These are phyloP conservation scores for Lophius piscatorius DNA, from an alignment of 2,113 vertebrate species.

Conservation along the genomic window DNA sequence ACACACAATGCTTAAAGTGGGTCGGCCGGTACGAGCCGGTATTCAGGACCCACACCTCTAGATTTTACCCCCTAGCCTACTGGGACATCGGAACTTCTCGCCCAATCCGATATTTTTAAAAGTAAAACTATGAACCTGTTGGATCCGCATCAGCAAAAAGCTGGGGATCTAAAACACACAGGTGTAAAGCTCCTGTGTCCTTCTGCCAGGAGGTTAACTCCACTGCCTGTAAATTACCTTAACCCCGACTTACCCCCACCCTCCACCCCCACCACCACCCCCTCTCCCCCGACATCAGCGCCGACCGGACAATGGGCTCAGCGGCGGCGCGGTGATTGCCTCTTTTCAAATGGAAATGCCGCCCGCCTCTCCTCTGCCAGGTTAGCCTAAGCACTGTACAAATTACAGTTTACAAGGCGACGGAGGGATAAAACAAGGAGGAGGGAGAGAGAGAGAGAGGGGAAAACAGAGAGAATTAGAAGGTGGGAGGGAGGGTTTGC, in stretches of 20 bases:
- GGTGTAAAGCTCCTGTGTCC: conserved; percentile 49
- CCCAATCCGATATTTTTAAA: too few species aligned
- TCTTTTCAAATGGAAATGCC: conserved; percentile 99
- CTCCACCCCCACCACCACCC: conserved; percentile 14
- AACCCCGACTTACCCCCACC: neutral
- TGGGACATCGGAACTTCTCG: too few species aligned
- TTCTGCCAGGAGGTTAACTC: conserved; percentile 72
- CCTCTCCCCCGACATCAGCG: conserved; percentile 4
- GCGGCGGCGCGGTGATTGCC: conserved; percentile 97
- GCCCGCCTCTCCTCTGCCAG: conserved; percentile 93
- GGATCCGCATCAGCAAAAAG: too few species aligned
- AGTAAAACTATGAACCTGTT: too few species aligned
- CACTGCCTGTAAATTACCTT: conserved; percentile 88
- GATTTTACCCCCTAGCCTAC: too few species aligned
- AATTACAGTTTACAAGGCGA: conserved; percentile 99
- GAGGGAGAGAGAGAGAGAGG: conserved; percentile 65
- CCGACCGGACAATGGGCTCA: conserved; percentile 97
- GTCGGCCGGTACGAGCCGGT: too few species aligned
- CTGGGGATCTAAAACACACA: conserved; percentile 64
- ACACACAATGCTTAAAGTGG: too few species aligned
- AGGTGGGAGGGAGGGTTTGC: conserved; percentile 39
- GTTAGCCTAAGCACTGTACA: conserved; percentile 93
- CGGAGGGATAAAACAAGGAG: conserved; percentile 77
- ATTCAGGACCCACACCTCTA: too few species aligned
- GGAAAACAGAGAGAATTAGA: conserved; percentile 23